Evolutionary conservation across 2,113 vertebrate genomes (phyloP), one percentile per base, ranked within the genome.

Genomic region (Spea multiplicata): DNA sequence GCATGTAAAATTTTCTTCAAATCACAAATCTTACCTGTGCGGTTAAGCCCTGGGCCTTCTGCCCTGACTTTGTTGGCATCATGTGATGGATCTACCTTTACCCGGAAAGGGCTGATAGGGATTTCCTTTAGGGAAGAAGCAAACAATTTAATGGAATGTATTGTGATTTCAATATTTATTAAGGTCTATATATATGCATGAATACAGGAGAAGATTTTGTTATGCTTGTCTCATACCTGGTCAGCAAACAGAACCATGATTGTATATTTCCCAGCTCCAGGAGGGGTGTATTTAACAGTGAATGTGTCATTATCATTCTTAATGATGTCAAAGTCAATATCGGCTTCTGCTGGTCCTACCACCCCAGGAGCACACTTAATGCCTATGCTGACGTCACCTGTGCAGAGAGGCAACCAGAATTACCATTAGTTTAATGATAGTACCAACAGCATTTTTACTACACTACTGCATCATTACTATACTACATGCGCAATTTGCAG

Each of bases 221-320:
- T 30, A 30, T 30, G 30, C 30, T 30, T 30, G 30, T 14, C 5
- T 5, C 57, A 72, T 81, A 98, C 96, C 95, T 98, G 95, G 81
- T 95, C 95, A 14, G 95, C 96, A 0, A 98, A 98, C 71, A 98
- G 91, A 84, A 98, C 96, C 96, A 98, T 98, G 90, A 98, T 96
- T 82, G 96, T 98, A 88, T 97, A 96, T 66, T 89, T 93, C 0
- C 96, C 96, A 0, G 94, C 86, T 0, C 94, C 96, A 0, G 95
- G 96, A 0, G 96, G 94, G 0, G 88, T 97, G 89, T 98, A 98
- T 86, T 97, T 97, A 70, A 98, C 96, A 0, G 96, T 98, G 89
- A 98, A 98, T 0, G 96, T 98, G 85, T 98, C 96, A 0, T 98
- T 98, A 88, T 98, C 96, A 0, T 98, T 98, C 86, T 97, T 97